Percentiles rank a stretch among this genome's conserved stretches.
Conservation (phyloP, 2,797 vertebrate species). For the Bradypus variegatus region DNA sequence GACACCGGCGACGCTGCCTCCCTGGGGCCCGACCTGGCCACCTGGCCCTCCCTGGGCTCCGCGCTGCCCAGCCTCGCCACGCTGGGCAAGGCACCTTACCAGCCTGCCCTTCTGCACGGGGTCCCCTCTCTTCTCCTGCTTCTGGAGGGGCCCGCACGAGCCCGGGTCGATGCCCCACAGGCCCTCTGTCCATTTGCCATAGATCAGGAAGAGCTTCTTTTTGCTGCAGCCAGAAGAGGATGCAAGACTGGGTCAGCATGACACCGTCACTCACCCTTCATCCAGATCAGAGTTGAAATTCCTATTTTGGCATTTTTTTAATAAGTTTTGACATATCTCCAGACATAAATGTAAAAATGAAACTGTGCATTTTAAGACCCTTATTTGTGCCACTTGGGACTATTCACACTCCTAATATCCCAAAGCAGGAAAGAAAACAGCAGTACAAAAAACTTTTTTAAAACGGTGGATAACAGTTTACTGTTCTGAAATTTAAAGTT, state of each 20-base stretch:
- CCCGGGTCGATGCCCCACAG: slow-evolving; percentile 90
- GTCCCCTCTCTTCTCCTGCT: slow-evolving; percentile 81
- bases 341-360: background rate
- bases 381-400: background rate
- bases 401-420: background rate
- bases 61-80: background rate
- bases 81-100: slow-evolving; percentile 70
- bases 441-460: background rate
- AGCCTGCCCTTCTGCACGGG: slow-evolving; percentile 80
- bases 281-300: rapidly evolving
- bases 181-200: slow-evolving; percentile 98
- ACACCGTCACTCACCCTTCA: no score
- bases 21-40: no score
- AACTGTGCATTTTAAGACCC: background rate
- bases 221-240: slow-evolving; percentile 75
- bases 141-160: slow-evolving; percentile 82
- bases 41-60: no score
- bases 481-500: no score
- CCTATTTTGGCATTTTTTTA: background rate
- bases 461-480: rapidly evolving
- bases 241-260: background rate
- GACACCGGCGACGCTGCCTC: background rate
- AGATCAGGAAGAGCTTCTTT: slow-evolving; percentile 91
- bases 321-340: background rate
- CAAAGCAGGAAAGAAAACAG: background rate